phyloP scores from a whole-genome alignment of 2,797 vertebrate species.

The Lepilemur septentrionalis region DNA sequence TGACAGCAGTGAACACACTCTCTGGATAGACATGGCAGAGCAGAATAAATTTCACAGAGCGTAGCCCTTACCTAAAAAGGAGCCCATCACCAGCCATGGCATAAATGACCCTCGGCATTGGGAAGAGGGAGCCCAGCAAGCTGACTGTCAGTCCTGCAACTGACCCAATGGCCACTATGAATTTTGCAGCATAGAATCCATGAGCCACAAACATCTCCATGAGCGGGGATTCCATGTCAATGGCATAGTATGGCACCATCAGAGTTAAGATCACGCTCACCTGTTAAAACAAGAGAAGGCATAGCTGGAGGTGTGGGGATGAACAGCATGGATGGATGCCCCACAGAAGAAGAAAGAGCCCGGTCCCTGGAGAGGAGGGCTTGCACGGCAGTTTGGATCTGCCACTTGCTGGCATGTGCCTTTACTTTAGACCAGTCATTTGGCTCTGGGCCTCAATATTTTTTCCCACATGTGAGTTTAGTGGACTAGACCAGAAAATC shows the following conservation, averaged over 20 bases:
- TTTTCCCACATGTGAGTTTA: not conserved
- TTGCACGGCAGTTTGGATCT: not conserved
- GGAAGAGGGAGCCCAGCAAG: slow-evolving; percentile 96
- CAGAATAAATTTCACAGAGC: not conserved
- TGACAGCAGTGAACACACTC: not conserved
- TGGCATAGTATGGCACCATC: slow-evolving; percentile 94
- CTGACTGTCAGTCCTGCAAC: slow-evolving; percentile 96
- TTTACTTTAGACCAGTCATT: not conserved
- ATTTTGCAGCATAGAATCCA: slow-evolving; percentile 94
- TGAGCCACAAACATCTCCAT: slow-evolving; percentile 98
- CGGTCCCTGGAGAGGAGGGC: not conserved
- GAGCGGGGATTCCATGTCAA: slow-evolving; percentile 95
- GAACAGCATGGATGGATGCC: accelerated
- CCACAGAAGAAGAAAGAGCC: not conserved
- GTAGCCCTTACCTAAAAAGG: slow-evolving; percentile 92
- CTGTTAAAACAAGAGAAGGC: slow-evolving; percentile 81
- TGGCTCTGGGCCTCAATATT: not conserved
- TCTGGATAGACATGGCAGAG: accelerated
- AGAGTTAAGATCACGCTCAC: slow-evolving; percentile 97
- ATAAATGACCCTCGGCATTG: slow-evolving; percentile 97
- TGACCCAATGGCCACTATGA: slow-evolving; percentile 92
- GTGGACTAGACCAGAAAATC: not conserved
- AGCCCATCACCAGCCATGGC: slow-evolving; percentile 97
- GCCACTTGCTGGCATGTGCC: not conserved
- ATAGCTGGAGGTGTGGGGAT: not conserved